Evolutionary conservation across 1,140 invertebrate species (phyloP).

Genomic region (Zaprionus africanus): DNA sequence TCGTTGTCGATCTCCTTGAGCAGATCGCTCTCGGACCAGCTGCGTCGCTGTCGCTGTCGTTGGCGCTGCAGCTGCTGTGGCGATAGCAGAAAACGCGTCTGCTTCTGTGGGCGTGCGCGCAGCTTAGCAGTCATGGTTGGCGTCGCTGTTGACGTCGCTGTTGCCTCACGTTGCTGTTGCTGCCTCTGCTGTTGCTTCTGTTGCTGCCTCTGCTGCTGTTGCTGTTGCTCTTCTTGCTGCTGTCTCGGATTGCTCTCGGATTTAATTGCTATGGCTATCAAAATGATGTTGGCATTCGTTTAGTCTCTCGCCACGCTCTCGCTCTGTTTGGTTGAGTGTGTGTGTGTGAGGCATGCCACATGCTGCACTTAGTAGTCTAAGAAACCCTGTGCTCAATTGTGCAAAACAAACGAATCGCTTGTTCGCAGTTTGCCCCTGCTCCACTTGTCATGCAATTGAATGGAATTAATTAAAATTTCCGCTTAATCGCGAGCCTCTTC

Average conservation of each 20-base stretch:
- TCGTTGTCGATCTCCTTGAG: slow-evolving; percentile 88
- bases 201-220: slow-evolving; percentile 10
- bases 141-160: slow-evolving; percentile 8
- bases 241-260: slow-evolving; percentile 27
- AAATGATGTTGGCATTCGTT: slow-evolving; percentile 73
- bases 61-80: slow-evolving; percentile 72
- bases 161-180: not conserved
- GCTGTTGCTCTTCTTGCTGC: slow-evolving; percentile 18
- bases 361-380: slow-evolving; percentile 59
- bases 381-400: slow-evolving; percentile 70
- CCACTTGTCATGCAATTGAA: slow-evolving; percentile 71
- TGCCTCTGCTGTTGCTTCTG: slow-evolving; percentile 12
- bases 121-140: slow-evolving; percentile 48
- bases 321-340: not conserved
- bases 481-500: slow-evolving; percentile 66
- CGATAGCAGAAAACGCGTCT: slow-evolving; percentile 77
- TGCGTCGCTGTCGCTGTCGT: slow-evolving; percentile 71
- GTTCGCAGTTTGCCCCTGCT: slow-evolving; percentile 42
- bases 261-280: slow-evolving; percentile 66
- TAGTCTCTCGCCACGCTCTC: slow-evolving; percentile 47
- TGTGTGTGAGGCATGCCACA: slow-evolving; percentile 34
- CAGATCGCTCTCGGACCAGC: slow-evolving; percentile 85
- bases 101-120: slow-evolving; percentile 64
- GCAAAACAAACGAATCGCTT: slow-evolving; percentile 66
- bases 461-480: slow-evolving; percentile 83